Percentiles rank a stretch among this genome's conserved stretches.
Evolutionary conservation across 1,140 invertebrate genomes (phyloP).

Genomic region (Coenobita brevimanus): DNA sequence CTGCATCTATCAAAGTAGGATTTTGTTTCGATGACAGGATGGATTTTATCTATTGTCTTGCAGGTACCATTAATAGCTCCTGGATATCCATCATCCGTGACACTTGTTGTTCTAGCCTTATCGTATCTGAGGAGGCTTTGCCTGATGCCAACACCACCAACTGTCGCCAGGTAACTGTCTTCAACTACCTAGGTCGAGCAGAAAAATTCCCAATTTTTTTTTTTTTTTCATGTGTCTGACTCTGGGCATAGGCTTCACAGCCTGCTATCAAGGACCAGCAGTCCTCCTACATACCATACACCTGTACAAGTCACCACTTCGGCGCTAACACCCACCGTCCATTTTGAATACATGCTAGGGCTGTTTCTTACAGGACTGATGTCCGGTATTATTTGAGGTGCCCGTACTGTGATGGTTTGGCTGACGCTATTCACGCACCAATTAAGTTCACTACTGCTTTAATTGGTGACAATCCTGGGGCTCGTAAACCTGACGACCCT

Average conservation of each 20-base stretch:
- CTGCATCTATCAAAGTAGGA: too few species aligned
- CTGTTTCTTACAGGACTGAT: too few species aligned
- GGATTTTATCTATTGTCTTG: too few species aligned
- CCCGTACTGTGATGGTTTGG: not conserved
- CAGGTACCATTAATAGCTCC: conserved; percentile 11
- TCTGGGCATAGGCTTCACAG: too few species aligned
- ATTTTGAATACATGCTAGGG: too few species aligned
- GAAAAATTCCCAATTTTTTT: not conserved
- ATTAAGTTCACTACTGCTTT: conserved; percentile 17
- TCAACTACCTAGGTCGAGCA: not conserved
- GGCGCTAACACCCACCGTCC: too few species aligned
- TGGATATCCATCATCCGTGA: conserved; percentile 14
- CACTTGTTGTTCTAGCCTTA: conserved; percentile 14
- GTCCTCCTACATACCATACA: too few species aligned
- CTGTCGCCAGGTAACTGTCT: not conserved
- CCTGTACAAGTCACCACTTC: too few species aligned
- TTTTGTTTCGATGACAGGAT: too few species aligned
- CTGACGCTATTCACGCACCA: not conserved
- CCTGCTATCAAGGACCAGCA: too few species aligned
- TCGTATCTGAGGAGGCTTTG: conserved; percentile 25
- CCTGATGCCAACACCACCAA: not conserved
- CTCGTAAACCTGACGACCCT: too few species aligned
- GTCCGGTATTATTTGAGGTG: not conserved
- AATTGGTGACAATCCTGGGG: not conserved
- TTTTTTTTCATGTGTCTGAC: too few species aligned